A percentile compares a stretch with the other conserved stretches of the same genome.
Conservation (phyloP, 1,140 invertebrate genomes). For the Gonioctena quinquepunctata region DNA sequence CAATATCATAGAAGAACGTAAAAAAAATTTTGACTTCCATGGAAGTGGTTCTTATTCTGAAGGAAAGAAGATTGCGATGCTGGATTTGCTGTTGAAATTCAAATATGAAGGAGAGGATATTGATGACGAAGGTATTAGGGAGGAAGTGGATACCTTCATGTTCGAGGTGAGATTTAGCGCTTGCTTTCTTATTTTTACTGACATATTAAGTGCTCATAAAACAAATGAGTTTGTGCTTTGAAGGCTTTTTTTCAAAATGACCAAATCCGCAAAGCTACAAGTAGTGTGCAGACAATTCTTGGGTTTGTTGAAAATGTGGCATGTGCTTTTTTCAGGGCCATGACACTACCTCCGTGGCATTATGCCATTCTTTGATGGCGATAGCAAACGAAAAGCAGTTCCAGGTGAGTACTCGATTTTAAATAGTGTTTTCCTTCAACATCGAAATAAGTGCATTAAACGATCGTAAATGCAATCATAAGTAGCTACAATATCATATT, state of each 20-base stretch:
- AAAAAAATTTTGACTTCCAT: neutral
- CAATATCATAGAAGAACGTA: neutral
- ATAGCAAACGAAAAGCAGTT: conserved; percentile 1
- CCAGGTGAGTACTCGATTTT: conserved; percentile 31
- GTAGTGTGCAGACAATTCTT: too few species aligned
- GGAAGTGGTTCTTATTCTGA: conserved; percentile 14
- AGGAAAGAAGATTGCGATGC: conserved; percentile 69
- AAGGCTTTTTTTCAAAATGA: too few species aligned
- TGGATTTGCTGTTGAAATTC: conserved; percentile 72
- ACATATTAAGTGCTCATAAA: too few species aligned
- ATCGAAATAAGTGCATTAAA: too few species aligned
- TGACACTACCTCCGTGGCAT: conserved; percentile 68
- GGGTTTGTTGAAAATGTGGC: too few species aligned
- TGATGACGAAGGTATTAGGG: conserved; percentile 70
- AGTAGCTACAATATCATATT: too few species aligned
- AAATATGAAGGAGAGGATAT: conserved; percentile 62
- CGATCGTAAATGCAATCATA: too few species aligned
- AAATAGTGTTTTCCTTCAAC: too few species aligned
- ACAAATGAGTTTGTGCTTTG: too few species aligned
- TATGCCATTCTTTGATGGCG: conserved; percentile 40
- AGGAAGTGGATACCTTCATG: conserved; percentile 88
- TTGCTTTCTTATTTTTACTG: too few species aligned
- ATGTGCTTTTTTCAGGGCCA: conserved; percentile 53
- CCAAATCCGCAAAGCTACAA: too few species aligned
- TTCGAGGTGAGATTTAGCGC: conserved; percentile 68